Percentiles rank a stretch among this genome's conserved stretches.
Conservation (phyloP, 2,113 vertebrate species). For the Paramisgurnus dabryanus region DNA sequence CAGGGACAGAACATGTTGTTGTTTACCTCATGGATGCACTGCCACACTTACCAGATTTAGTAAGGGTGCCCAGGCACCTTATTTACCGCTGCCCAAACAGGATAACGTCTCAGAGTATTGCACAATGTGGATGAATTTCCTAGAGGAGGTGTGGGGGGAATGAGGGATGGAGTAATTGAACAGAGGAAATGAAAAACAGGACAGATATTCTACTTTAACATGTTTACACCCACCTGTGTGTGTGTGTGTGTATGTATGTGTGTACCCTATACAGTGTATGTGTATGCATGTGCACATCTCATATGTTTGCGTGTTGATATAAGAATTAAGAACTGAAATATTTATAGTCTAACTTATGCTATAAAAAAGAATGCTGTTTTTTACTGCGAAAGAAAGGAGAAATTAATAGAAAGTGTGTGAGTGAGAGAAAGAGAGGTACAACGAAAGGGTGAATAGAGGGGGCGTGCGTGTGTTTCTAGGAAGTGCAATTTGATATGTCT, state of each 20-base stretch:
- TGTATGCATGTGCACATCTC: background rate
- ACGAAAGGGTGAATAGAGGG: slow-evolving; percentile 1
- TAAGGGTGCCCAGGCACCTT: slow-evolving; percentile 4
- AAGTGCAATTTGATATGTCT: slow-evolving; percentile 67
- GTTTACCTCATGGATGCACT: background rate
- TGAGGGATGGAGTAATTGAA: slow-evolving; percentile 24
- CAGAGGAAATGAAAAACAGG: background rate
- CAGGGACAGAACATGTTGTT: background rate
- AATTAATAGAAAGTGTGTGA: background rate
- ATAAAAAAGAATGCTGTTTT: slow-evolving; percentile 57
- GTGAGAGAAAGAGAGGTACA: background rate
- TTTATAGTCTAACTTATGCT: slow-evolving; percentile 3
- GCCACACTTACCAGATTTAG: background rate
- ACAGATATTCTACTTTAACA: background rate
- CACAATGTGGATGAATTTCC: slow-evolving; percentile 35
- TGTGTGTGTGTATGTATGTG: no score
- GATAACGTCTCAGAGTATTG: slow-evolving; percentile 38
- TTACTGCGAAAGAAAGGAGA: slow-evolving; percentile 29
- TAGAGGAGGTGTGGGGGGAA: background rate
- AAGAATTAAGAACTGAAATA: background rate
- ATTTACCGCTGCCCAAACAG: slow-evolving; percentile 55
- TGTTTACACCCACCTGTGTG: background rate
- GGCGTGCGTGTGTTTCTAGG: slow-evolving; percentile 33
- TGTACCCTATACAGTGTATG: no score
- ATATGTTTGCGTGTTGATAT: background rate